phyloP scores from a whole-genome alignment of 1,140 invertebrate species.

The Caenorhabditis brenneri region DNA sequence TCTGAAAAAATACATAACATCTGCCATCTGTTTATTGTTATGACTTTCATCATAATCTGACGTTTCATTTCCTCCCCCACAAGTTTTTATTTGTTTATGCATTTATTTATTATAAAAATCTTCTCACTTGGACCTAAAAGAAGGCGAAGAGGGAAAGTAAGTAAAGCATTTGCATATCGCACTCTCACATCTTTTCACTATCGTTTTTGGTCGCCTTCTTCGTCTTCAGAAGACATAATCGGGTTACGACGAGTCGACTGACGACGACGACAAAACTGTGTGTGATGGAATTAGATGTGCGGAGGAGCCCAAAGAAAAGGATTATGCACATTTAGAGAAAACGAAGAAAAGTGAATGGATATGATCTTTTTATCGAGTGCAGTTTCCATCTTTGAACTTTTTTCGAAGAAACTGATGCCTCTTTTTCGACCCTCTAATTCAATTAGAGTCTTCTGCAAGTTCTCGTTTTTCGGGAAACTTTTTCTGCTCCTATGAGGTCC shows the following conservation, averaged over 20 bases:
- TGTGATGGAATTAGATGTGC: conserved; percentile 36
- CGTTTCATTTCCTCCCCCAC: no score
- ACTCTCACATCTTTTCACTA: conserved; percentile 35
- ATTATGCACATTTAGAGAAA: conserved; percentile 9
- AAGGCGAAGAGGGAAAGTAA: neutral
- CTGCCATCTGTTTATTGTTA: conserved; percentile 34
- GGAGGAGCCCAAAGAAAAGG: neutral
- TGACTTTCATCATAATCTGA: neutral
- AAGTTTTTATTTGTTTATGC: neutral
- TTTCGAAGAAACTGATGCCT: neutral
- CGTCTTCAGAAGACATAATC: conserved; percentile 34
- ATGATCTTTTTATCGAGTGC: neutral
- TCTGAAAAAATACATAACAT: conserved; percentile 16
- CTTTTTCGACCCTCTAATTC: neutral
- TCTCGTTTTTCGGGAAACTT: neutral
- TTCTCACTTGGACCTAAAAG: neutral
- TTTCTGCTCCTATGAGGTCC: conserved; percentile 9
- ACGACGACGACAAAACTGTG: conserved; percentile 24
- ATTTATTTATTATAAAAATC: conserved; percentile 30
- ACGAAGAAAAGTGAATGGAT: neutral
- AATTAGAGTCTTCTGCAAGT: neutral
- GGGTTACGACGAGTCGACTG: conserved; percentile 34
- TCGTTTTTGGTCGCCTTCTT: conserved; percentile 16
- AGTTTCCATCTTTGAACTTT: neutral
- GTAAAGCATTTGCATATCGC: conserved; percentile 34